Evolutionary conservation across 2,888 invertebrate genomes (phyloP).

Genomic region (Drosophila rellima): DNA sequence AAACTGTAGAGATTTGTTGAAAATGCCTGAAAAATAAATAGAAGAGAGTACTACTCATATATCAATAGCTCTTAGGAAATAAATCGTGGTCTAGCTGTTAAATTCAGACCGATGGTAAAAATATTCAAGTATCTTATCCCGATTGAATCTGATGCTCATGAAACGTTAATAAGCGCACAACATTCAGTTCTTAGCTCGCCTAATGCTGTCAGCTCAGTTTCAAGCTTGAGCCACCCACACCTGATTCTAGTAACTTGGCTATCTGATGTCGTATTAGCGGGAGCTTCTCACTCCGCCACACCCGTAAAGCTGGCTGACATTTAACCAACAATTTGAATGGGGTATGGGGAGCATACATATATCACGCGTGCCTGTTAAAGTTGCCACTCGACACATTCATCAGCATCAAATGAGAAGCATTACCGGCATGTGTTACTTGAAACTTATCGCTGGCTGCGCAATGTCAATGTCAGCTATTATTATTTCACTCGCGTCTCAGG

Average conservation of each 20-base stretch:
- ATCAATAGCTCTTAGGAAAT: too few species aligned
- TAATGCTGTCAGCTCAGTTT: conserved; percentile 27
- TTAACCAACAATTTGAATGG: conserved; percentile 34
- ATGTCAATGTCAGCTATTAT: conserved; percentile 79
- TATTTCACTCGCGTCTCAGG: conserved; percentile 64
- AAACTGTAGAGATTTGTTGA: too few species aligned
- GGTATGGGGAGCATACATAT: conserved; percentile 16
- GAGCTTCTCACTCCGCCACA: conserved; percentile 16
- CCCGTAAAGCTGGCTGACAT: conserved; percentile 10
- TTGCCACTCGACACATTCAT: conserved; percentile 68
- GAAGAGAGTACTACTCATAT: too few species aligned
- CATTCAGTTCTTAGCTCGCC: conserved; percentile 9
- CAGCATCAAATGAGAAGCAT: conserved; percentile 60
- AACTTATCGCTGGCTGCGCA: conserved; percentile 72
- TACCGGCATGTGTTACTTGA: conserved; percentile 76
- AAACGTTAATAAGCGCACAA: conserved; percentile 9
- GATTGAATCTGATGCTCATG: conserved; percentile 26
- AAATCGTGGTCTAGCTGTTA: too few species aligned
- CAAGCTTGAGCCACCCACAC: conserved; percentile 29
- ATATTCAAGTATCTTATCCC: too few species aligned
- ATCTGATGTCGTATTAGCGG: conserved; percentile 45
- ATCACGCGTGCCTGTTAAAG: conserved; percentile 52
- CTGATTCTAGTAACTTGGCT: conserved; percentile 17
- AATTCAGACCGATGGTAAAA: too few species aligned
- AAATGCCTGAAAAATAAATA: too few species aligned